Evolutionary conservation across 2,888 invertebrate species (phyloP).

Genomic region (Leptopilina drosophilae): DNA sequence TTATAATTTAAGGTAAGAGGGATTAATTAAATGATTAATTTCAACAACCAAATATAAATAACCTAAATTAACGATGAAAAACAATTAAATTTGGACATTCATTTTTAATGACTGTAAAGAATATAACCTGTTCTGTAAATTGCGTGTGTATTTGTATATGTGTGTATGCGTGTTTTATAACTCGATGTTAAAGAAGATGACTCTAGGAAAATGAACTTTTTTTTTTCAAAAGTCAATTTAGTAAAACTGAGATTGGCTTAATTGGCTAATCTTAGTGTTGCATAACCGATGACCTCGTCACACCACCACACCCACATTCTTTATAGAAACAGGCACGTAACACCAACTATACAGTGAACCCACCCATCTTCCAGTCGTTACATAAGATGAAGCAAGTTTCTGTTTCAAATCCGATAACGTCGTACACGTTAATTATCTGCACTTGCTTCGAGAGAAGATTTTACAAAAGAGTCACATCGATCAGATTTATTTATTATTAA

Average conservation of each 20-base stretch:
- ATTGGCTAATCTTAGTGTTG: constrained; percentile 34
- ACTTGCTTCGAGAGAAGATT: not conserved
- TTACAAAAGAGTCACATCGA: not conserved
- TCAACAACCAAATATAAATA: too few relatives aligned
- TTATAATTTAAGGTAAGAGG: too few relatives aligned
- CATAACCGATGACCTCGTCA: constrained; percentile 31
- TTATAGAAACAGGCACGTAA: constrained; percentile 24
- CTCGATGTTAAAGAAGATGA: too few relatives aligned
- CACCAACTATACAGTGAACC: constrained; percentile 19
- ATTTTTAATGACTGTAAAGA: too few relatives aligned
- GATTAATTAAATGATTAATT: too few relatives aligned
- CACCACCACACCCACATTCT: constrained; percentile 38
- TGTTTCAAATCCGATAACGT: constrained; percentile 31
- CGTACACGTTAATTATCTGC: constrained; percentile 23
- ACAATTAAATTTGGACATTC: too few relatives aligned
- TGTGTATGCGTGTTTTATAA: too few relatives aligned
- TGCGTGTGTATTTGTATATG: too few relatives aligned
- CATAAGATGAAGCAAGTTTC: constrained; percentile 31
- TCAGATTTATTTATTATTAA: not conserved
- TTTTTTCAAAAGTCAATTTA: not conserved
- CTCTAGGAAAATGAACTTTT: too few relatives aligned
- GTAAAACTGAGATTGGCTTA: constrained; percentile 25
- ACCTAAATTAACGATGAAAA: too few relatives aligned
- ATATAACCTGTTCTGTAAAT: too few relatives aligned
- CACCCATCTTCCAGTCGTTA: constrained; percentile 34